These are phyloP conservation scores for Oligia latruncula DNA, from an alignment of 2,888 invertebrate species.

Conservation along the genomic window DNA sequence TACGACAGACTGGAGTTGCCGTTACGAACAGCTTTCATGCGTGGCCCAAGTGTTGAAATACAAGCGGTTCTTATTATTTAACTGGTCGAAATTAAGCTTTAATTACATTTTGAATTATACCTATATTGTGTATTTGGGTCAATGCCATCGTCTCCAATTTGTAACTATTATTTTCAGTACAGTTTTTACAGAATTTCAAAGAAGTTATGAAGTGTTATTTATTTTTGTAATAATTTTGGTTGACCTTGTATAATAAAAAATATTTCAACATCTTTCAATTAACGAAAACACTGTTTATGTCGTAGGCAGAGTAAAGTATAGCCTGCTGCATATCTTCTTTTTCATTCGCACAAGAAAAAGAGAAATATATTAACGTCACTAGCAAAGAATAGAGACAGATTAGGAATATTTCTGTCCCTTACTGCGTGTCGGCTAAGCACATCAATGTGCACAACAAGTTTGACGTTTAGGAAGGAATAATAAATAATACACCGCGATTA, in stretches of 20 bases:
- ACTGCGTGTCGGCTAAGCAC: too few species aligned
- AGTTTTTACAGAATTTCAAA: not conserved
- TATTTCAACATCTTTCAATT: not conserved
- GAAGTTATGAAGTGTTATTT: not conserved
- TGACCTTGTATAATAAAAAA: slow-evolving; percentile 1
- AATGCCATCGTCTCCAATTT: slow-evolving; percentile 26
- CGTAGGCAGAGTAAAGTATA: too few species aligned
- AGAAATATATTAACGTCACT: too few species aligned
- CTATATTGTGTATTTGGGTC: slow-evolving; percentile 35
- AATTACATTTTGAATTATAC: slow-evolving; percentile 9
- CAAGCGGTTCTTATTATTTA: slow-evolving; percentile 16
- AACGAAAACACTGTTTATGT: not conserved
- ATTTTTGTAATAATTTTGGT: not conserved
- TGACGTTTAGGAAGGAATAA: too few species aligned
- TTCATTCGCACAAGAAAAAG: too few species aligned
- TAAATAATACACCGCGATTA: too few species aligned
- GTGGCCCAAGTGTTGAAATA: slow-evolving; percentile 23
- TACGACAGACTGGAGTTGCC: slow-evolving; percentile 58
- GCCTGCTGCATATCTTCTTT: too few species aligned
- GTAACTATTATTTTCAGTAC: slow-evolving; percentile 14
- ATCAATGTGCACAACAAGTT: too few species aligned
- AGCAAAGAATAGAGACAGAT: too few species aligned
- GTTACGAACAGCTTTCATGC: slow-evolving; percentile 47
- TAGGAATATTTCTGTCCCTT: too few species aligned
- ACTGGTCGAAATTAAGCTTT: not conserved